These are phyloP conservation scores for Polydrusus cervinus DNA, from an alignment of 2,888 invertebrate species.

Conservation along the genomic window DNA sequence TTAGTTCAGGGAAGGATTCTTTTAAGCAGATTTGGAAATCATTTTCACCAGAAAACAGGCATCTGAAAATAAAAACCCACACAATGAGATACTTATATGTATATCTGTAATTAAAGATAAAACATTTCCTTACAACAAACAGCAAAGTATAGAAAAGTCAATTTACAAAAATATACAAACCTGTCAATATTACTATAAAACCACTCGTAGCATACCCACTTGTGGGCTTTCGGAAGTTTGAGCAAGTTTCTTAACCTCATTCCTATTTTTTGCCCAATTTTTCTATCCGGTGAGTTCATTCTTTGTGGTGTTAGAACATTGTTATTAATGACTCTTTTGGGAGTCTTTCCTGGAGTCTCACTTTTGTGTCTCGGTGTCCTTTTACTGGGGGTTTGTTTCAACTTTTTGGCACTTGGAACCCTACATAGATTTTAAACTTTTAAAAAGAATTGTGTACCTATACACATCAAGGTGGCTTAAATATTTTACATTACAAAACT, in stretches of 20 bases:
- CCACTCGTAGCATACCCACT: conserved; percentile 99
- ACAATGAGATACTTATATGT: too few relatives aligned
- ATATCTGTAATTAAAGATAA: too few relatives aligned
- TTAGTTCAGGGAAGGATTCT: conserved; percentile 95
- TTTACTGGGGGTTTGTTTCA: conserved; percentile 73
- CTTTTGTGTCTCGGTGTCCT: conserved; percentile 59
- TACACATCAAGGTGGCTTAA: too few relatives aligned
- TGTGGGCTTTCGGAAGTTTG: conserved; percentile 98
- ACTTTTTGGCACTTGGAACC: conserved; percentile 81
- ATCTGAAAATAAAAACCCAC: conserved; percentile 63
- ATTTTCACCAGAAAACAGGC: conserved; percentile 95
- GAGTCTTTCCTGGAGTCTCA: conserved; percentile 65
- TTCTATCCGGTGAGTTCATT: conserved; percentile 82
- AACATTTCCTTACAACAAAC: too few relatives aligned
- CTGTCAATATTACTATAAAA: conserved; percentile 99
- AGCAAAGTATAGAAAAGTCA: neutral
- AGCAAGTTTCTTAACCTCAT: conserved; percentile 91
- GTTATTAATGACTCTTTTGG: conserved; percentile 58
- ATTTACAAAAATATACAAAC: conserved; percentile 42
- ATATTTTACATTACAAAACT: too few relatives aligned
- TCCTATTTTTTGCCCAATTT: conserved; percentile 92
- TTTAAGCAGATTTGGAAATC: conserved; percentile 95
- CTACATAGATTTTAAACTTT: conserved; percentile 63
- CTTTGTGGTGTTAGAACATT: conserved; percentile 70
- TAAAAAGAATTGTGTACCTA: neutral